Evolutionary conservation across 2,888 invertebrate genomes (phyloP).

Genomic region (Drosophila atripex): DNA sequence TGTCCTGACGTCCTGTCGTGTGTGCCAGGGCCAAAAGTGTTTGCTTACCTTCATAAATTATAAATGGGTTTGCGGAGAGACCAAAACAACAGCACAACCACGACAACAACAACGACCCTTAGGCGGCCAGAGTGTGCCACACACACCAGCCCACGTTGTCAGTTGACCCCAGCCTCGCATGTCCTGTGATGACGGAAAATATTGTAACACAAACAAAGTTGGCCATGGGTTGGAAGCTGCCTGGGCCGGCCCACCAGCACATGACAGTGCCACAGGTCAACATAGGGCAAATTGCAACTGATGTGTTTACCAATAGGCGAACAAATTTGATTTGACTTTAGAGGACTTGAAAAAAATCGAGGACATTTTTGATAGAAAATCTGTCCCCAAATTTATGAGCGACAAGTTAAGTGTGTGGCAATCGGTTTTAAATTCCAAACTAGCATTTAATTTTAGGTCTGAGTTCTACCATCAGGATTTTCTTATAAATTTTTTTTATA

Average conservation of each 20-base stretch:
- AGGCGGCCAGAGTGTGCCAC: conserved; percentile 20
- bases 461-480: background rate
- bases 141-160: conserved; percentile 32
- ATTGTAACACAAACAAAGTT: conserved; percentile 40
- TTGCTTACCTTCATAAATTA: conserved; percentile 79
- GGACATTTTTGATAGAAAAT: background rate
- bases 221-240: conserved; percentile 2
- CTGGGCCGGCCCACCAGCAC: conserved; percentile 8
- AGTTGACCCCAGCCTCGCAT: conserved; percentile 40
- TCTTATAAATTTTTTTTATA: background rate
- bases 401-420: no score
- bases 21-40: conserved; percentile 59
- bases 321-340: background rate
- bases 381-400: background rate
- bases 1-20: conserved; percentile 29
- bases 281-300: conserved; percentile 26
- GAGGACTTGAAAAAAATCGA: background rate
- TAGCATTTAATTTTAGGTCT: background rate
- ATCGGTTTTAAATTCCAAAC: background rate
- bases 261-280: conserved; percentile 40
- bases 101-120: conserved; percentile 19
- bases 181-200: conserved; percentile 44
- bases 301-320: conserved; percentile 40
- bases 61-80: conserved; percentile 62
- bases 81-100: conserved; percentile 33